Base-by-base conservation (phyloP, 2,888 invertebrate species). In the Sepioteuthis lessoniana region DNA sequence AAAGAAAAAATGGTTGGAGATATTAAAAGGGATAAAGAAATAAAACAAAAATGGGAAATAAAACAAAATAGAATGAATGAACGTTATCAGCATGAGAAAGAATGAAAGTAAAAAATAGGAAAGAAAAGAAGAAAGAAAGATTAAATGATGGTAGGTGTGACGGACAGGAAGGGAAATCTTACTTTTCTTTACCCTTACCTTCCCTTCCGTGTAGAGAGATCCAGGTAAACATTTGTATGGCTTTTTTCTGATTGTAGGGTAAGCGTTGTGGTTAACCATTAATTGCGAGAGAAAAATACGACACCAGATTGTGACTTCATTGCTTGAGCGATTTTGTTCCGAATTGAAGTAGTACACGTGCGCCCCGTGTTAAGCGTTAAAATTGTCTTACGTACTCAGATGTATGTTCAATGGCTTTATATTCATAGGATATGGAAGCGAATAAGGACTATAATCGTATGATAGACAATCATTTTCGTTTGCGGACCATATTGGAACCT, bases 221-320 rank as follows among this genome's bases (percentile, higher is more conserved):
- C 76, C 76, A 76, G 76, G 76, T 76, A 76, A 76, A 76, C 76
- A 76, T 76, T 76, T 76, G 76, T 76, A 76, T 76, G 76, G 76
- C n/a, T n/a, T 76, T 50, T 42, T 31, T n/a, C 76, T 76, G 76
- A 76, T 76, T 76, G 76, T 31, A 31, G 76, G 76, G 76, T n/a
- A 13, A 76, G 76, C 76, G 76, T n/a, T 76, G 76, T n/a, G 76
- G 76, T 76, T 76, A 76, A n/a, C 76, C 76, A 76, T 31, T 76
- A 76, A 76, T 76, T 76, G 76, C 76, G 31, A 76, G n/a, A n/a
- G n/a, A 31, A n/a, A 76, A 76, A 76, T n/a, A 4, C 76, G 76
- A 76, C 76, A 31, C n/a, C 76, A 76, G 76, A 76, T 76, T 76
- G 31, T 13, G n/a, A 76, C 76, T 76, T 76, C n/a, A 76, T 76